Conservation (phyloP, 1,140 invertebrate genomes). For the Tenebrio molitor region DNA sequence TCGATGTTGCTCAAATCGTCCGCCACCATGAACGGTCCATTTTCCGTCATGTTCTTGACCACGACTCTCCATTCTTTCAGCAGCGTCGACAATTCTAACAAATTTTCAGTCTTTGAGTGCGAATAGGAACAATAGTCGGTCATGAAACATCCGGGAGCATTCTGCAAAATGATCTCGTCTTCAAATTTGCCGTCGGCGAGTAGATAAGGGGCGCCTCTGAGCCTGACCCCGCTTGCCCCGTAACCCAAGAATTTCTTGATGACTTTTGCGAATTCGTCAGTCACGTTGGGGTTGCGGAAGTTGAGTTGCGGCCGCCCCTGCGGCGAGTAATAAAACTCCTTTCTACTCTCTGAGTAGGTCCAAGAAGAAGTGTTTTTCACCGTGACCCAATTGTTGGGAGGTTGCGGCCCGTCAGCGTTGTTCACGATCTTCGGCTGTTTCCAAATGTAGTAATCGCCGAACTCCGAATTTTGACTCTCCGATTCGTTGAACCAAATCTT, state of each 20-base stretch:
- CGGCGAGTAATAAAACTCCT: conserved; percentile 75
- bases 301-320: conserved; percentile 76
- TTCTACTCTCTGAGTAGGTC: conserved; percentile 70
- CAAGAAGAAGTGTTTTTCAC: conserved; percentile 72
- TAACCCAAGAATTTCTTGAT: conserved; percentile 77
- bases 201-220: conserved; percentile 76
- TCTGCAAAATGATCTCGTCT: conserved; percentile 66
- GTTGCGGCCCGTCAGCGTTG: conserved; percentile 63
- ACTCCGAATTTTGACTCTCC: conserved; percentile 68
- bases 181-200: conserved; percentile 71
- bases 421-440: conserved; percentile 64
- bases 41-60: conserved; percentile 70
- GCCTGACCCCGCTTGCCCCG: conserved; percentile 82
- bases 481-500: conserved; percentile 79
- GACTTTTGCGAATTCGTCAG: conserved; percentile 75
- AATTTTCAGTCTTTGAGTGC: conserved; percentile 73
- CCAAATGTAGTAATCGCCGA: conserved; percentile 81
- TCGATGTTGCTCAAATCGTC: conserved; percentile 62
- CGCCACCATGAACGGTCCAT: conserved; percentile 64
- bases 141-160: conserved; percentile 58
- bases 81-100: conserved; percentile 69
- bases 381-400: conserved; percentile 84
- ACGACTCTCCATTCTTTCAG: conserved; percentile 72
- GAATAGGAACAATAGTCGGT: conserved; percentile 72
- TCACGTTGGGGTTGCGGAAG: conserved; percentile 71